A percentile compares a stretch with the other conserved stretches of the same genome.
Conservation (phyloP, 1,140 invertebrate genomes). For the Papilio dardanus region DNA sequence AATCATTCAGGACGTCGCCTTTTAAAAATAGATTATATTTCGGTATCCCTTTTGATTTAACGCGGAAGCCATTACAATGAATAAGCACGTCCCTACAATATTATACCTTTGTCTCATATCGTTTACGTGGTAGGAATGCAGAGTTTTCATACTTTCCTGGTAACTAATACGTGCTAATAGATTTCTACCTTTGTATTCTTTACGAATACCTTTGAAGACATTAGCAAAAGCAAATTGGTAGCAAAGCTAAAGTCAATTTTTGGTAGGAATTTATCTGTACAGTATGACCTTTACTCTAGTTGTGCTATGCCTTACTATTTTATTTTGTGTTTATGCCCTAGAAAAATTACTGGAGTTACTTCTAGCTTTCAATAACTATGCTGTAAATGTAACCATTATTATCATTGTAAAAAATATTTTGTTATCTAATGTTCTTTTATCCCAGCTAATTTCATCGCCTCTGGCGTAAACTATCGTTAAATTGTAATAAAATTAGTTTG, state of each 20-base stretch:
- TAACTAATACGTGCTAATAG: not conserved
- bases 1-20: not conserved
- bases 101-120: not conserved
- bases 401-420: not conserved
- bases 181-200: no score
- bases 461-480: conserved; percentile 23
- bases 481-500: not conserved
- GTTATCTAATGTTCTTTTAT: not conserved
- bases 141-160: not conserved
- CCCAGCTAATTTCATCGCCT: not conserved
- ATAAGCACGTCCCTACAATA: conserved; percentile 1
- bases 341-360: no score
- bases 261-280: no score
- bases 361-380: no score
- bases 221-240: not conserved
- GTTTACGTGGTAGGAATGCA: not conserved
- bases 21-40: conserved; percentile 19
- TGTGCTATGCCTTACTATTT: no score
- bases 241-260: no score
- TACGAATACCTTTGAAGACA: not conserved
- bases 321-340: no score
- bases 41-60: not conserved
- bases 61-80: not conserved
- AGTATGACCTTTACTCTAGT: no score
- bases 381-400: no score